Evolutionary conservation across 2,888 invertebrate genomes (phyloP).

Genomic region (Metopia argyrocephala): DNA sequence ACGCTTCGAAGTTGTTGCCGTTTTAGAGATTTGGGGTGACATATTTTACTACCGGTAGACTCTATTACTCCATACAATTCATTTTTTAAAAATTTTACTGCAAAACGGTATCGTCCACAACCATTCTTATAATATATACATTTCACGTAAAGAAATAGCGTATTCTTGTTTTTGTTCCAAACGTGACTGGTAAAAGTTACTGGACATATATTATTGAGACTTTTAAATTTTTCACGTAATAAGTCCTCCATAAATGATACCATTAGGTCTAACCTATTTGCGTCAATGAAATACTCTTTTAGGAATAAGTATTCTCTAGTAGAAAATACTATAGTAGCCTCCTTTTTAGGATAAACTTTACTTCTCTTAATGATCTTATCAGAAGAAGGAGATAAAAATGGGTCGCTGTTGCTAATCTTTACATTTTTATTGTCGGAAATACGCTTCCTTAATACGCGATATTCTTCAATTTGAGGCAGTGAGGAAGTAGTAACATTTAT

Average conservation of each 20-base stretch:
- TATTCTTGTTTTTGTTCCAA: not conserved
- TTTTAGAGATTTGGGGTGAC: not conserved
- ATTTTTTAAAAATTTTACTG: not conserved
- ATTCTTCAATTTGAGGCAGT: too few relatives aligned
- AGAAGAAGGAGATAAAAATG: too few relatives aligned
- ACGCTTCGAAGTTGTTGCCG: not conserved
- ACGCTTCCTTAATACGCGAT: too few relatives aligned
- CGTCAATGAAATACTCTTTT: not conserved
- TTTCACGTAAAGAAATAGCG: not conserved
- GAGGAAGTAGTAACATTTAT: too few relatives aligned
- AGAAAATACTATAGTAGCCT: too few relatives aligned
- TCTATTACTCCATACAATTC: not conserved
- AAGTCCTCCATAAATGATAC: not conserved
- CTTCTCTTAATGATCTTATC: too few relatives aligned
- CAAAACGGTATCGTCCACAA: not conserved
- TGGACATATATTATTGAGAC: not conserved
- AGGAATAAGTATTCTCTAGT: too few relatives aligned
- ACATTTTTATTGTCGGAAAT: too few relatives aligned
- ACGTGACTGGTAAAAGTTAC: not conserved
- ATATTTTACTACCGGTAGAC: not conserved
- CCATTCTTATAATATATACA: not conserved
- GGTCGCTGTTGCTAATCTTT: too few relatives aligned
- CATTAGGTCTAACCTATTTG: not conserved
- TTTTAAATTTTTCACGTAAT: too few relatives aligned
- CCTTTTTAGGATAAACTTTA: too few relatives aligned